Base-by-base conservation (phyloP, 2,113 vertebrate genomes). In the Neolamprologus sp. region DNA sequence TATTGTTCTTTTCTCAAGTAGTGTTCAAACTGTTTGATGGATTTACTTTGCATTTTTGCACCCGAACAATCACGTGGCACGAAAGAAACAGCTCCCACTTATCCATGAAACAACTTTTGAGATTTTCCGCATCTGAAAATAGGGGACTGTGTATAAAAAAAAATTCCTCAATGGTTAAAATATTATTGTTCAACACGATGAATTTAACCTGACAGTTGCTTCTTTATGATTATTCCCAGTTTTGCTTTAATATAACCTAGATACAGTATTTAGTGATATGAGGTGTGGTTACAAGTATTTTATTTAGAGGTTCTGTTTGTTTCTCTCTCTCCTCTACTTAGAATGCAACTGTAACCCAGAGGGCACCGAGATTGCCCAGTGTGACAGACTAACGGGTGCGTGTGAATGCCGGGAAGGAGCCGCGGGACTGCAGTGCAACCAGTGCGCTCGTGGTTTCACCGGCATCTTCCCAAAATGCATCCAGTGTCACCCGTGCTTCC, bases 401-500 rank as follows among this genome's bases (percentile, higher is more conserved):
- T 98, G 97, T 54, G 84, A 2, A 40, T 99, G 98, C 90, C 94
- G 84, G 49, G 92, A 95, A 1, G 97, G 96, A 10, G 96, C 95
- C 0, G 89, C 88, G 0, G 97, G 97, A 2, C 87, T 33, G 6
- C 94, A 3, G 84, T 99, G 98, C 3, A 91, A 97, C 16, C 85
- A 68, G 17, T 98, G 98, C 58, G 96, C 95, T 30, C 95, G 95
- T 1, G 96, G 97, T 42, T 98, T 96, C 96, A 96, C 94, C 0
- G 96, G 97, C 4, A 81, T 51, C 12, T 99, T 98, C 75, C 97
- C 97, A 5, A 89, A 28, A 7, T 98, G 97, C 57, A 91, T 68
- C 0, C 93, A 89, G 49, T 98, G 98, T 91, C 97, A 98, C 85
- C 91, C 96, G 35, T 98, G 98, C 95, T 99, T 98, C n/a, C 90